Evolutionary conservation across 2,113 vertebrate genomes (phyloP).

Genomic region (Capricornis sumatraensis): DNA sequence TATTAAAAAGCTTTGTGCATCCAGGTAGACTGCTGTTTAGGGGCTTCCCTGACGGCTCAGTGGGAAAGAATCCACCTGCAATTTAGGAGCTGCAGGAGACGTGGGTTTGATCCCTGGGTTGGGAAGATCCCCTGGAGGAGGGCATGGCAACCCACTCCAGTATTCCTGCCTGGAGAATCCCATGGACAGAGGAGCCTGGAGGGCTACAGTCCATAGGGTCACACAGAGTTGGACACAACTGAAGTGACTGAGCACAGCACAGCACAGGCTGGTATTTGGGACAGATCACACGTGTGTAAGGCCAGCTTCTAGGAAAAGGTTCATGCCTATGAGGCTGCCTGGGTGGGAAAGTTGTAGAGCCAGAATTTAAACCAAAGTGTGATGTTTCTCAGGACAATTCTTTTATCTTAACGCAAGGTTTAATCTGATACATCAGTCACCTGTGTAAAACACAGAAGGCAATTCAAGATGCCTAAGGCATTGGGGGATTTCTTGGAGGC

Average conservation of each 20-base stretch:
- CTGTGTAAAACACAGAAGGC: neutral
- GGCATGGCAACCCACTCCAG: neutral
- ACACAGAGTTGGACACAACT: neutral
- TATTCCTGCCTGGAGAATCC: neutral
- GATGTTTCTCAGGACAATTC: neutral
- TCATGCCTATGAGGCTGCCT: neutral
- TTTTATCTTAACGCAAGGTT: neutral
- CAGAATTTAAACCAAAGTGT: neutral
- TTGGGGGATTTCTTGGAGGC: neutral
- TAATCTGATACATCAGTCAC: neutral
- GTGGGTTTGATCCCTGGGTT: neutral
- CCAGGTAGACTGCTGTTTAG: neutral
- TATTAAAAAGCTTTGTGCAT: neutral
- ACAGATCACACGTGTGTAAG: neutral
- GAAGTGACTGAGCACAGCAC: neutral
- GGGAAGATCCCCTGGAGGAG: neutral
- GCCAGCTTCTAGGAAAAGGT: neutral
- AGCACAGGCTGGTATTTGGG: neutral
- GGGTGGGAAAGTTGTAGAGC: neutral
- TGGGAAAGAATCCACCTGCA: neutral
- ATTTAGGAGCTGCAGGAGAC: neutral
- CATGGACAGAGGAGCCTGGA: neutral
- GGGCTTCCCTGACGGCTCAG: neutral
- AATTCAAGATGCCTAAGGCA: neutral
- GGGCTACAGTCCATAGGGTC: neutral